Conservation (phyloP, 1,140 invertebrate species). For the Medauroidea extradentata region DNA sequence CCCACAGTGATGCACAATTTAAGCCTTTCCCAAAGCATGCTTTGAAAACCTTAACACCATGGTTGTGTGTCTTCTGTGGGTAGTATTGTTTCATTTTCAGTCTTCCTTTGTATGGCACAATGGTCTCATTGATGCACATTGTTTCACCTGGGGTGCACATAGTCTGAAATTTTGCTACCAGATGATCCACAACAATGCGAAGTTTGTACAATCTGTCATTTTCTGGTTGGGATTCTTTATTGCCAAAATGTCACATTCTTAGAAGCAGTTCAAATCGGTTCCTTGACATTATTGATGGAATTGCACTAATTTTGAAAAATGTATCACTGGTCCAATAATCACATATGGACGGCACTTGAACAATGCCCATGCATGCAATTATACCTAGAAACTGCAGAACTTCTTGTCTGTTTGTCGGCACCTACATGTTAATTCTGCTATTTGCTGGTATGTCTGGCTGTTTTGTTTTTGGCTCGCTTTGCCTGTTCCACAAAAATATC, state of each 20-base stretch:
- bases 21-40: background rate
- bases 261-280: constrained; percentile 29
- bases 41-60: background rate
- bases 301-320: no score
- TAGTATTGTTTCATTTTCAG: background rate
- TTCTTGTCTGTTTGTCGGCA: no score
- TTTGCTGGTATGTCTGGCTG: no score
- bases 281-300: constrained; percentile 7
- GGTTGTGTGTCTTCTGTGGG: background rate
- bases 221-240: constrained; percentile 20
- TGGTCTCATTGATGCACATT: background rate
- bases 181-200: constrained; percentile 10
- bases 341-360: no score
- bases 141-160: background rate
- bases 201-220: constrained; percentile 27
- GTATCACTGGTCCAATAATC: no score
- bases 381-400: no score
- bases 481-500: no score
- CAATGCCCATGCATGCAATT: no score
- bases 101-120: background rate
- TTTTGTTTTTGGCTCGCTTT: no score
- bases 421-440: no score
- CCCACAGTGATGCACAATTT: background rate
- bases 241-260: constrained; percentile 24
- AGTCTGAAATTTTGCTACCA: no score